Conservation (phyloP, 2,113 vertebrate species). For the Phylloscopus trochilus region DNA sequence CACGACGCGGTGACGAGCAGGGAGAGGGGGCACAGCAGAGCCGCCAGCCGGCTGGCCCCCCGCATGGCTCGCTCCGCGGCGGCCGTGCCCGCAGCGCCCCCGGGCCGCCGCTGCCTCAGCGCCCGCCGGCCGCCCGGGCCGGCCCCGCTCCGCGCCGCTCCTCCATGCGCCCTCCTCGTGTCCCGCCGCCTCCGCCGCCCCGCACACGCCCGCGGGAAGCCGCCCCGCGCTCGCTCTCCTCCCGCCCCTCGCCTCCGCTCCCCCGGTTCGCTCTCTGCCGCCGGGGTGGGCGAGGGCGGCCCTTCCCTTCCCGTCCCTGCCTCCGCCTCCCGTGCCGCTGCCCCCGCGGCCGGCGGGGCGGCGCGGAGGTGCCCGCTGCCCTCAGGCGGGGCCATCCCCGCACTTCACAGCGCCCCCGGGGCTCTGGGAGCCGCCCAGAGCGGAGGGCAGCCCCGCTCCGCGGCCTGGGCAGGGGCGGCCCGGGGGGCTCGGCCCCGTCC, state of each 20-base stretch:
- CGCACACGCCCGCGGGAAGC: not conserved
- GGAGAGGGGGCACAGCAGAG: slow-evolving; percentile 83
- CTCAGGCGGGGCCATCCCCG: slow-evolving; percentile 25
- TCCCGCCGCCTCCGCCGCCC: not conserved
- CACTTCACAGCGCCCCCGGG: slow-evolving; percentile 6
- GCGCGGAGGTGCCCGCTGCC: not conserved
- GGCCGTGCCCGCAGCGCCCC: no score
- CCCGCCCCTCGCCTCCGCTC: not conserved
- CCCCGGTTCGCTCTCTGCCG: not conserved
- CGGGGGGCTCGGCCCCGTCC: not conserved
- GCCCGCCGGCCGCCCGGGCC: not conserved
- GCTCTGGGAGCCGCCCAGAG: not conserved
- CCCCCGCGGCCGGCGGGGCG: not conserved
- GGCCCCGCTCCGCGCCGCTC: not conserved
- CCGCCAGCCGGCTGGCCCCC: slow-evolving; percentile 81
- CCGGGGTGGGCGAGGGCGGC: not conserved
- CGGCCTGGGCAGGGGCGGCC: not conserved
- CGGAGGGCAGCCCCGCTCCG: not conserved
- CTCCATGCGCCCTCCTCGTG: slow-evolving; percentile 19
- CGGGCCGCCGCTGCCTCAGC: no score
- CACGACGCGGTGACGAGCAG: slow-evolving; percentile 73
- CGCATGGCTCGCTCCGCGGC: slow-evolving; percentile 76
- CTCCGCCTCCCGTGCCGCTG: not conserved
- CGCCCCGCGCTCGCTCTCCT: not conserved
- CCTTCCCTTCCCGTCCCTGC: not conserved